Percentiles rank a stretch among this genome's conserved stretches.
Conservation (phyloP, 1,140 invertebrate species). For the Brachionus asplanchnoidis region DNA sequence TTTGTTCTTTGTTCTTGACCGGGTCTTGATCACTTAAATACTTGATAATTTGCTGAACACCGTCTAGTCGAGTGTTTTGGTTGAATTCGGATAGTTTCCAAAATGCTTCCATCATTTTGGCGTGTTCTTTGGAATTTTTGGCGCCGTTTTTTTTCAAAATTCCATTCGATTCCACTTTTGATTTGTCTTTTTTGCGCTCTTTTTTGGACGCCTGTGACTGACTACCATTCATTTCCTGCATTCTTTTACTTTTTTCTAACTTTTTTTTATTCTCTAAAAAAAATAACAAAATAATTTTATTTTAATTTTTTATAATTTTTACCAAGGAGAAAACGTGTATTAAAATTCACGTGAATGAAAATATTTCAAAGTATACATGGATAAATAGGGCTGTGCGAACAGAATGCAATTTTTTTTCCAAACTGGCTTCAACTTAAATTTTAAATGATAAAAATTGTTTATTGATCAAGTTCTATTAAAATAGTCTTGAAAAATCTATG, state of each 20-base stretch:
- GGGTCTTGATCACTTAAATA: conserved; percentile 20
- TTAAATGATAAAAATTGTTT: neutral
- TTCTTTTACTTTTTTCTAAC: neutral
- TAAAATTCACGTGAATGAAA: conserved; percentile 15
- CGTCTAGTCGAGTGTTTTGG: conserved; percentile 21
- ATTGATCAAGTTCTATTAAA: neutral
- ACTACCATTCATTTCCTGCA: neutral
- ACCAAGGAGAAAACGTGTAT: conserved; percentile 1
- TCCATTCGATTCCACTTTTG: neutral
- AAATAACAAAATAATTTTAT: neutral
- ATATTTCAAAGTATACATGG: neutral
- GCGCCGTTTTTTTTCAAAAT: neutral
- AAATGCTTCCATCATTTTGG: conserved; percentile 32
- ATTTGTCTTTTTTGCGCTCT: conserved; percentile 17
- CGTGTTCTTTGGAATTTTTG: conserved; percentile 7
- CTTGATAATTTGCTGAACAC: neutral
- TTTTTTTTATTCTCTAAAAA: neutral
- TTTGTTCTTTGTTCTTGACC: neutral
- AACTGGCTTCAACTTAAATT: neutral
- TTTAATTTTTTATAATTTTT: neutral
- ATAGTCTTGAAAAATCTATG: neutral
- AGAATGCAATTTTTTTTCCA: neutral
- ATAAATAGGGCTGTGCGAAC: neutral
- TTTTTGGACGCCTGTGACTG: neutral
- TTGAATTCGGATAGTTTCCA: conserved; percentile 38